Percentiles rank a stretch among this genome's conserved stretches.
phyloP scores from a whole-genome alignment of 2,888 invertebrate species.

The Drosophila rubida region DNA sequence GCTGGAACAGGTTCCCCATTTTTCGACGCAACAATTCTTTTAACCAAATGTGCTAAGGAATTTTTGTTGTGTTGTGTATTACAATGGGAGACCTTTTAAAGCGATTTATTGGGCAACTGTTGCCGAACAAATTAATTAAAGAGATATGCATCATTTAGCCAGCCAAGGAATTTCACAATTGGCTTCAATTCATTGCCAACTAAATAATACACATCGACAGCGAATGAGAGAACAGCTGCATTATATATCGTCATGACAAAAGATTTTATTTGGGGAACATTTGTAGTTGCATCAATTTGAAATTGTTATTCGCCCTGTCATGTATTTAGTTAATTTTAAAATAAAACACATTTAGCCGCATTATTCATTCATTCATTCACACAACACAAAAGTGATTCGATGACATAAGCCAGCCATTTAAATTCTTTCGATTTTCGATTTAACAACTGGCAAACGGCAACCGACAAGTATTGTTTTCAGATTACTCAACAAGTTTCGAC shows the following conservation, averaged over 20 bases:
- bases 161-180: slow-evolving; percentile 31
- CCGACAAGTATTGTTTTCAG: neutral
- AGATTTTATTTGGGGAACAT: slow-evolving; percentile 14
- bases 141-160: slow-evolving; percentile 37
- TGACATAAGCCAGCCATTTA: slow-evolving; percentile 68
- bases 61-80: neutral
- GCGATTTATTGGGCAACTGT: neutral
- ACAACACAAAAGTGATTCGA: slow-evolving; percentile 31
- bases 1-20: slow-evolving; percentile 36
- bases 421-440: slow-evolving; percentile 47
- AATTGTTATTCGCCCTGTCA: slow-evolving; percentile 51
- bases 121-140: slow-evolving; percentile 28
- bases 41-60: neutral
- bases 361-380: slow-evolving; percentile 37
- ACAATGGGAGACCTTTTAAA: slow-evolving; percentile 3
- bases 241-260: slow-evolving; percentile 20
- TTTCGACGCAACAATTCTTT: neutral
- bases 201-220: slow-evolving; percentile 29
- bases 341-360: slow-evolving; percentile 51
- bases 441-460: slow-evolving; percentile 13
- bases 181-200: slow-evolving; percentile 35
- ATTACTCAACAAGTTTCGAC: slow-evolving; percentile 1
- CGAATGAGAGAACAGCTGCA: slow-evolving; percentile 45
- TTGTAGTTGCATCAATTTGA: slow-evolving; percentile 22
- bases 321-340: slow-evolving; percentile 54